Evolutionary conservation across 2,113 vertebrate genomes (phyloP), one percentile per base, ranked within the genome.

Genomic region (Hyperoodon ampullatus): DNA sequence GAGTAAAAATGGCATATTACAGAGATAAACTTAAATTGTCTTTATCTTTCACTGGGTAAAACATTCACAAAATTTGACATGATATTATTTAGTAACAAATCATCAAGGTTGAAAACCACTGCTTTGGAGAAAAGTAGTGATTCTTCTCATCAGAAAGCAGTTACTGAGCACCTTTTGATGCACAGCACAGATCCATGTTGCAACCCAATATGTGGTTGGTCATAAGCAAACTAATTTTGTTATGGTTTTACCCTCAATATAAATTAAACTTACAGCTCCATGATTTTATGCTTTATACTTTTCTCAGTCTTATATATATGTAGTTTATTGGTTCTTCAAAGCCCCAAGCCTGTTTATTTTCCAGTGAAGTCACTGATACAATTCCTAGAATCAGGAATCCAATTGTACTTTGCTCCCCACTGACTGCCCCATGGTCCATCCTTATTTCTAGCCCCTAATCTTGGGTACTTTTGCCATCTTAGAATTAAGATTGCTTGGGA

Each of bases 21-120:
- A 68, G 55, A 78, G 30, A 71, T 80, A 89, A 71, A 61, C 8
- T 61, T 71, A 71, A 9, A 9, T 81, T 5, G 4, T 39, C 60
- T 63, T 86, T 81, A 53, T 80, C 85, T 84, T 88, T 89, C 47
- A 92, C 58, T 81, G 63, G 21, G 28, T 81, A 78, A 88, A 63
- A 77, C 58, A 74, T 70, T 87, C 28, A 15, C 58, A 82, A 60
- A 81, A 55, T 77, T 93, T 44, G n/a, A 8, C 15, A 30, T 24
- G 28, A 63, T 83, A 18, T 77, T 75, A 63, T 78, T 94, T 65
- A 33, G 6, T 78, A 58, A 35, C 42, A 92, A 65, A 66, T 78
- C 82, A 87, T 16, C 70, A n/a, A 88, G 53, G 3, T 50, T 39
- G 30, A 50, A 78, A 86, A 66, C 50, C 35, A 77, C 35, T 68